Conservation (phyloP, 2,888 invertebrate species). For the Quadroppia sp. region DNA sequence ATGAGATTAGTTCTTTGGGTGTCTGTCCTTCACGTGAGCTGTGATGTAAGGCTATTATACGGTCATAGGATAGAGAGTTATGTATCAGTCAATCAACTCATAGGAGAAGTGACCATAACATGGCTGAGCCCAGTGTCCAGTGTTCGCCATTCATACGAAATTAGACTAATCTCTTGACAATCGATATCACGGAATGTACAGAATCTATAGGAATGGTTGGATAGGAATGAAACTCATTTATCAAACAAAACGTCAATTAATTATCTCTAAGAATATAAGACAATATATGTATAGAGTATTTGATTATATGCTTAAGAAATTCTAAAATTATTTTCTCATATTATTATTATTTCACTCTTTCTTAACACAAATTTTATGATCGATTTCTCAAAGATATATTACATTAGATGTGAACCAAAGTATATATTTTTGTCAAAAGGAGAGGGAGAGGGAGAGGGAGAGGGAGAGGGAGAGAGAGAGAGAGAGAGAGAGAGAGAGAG, state of each 20-base stretch:
- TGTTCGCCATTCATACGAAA: not conserved
- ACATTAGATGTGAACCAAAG: not conserved
- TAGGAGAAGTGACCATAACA: not conserved
- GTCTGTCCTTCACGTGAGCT: slow-evolving; percentile 1
- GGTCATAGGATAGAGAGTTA: not conserved
- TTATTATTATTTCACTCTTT: not conserved
- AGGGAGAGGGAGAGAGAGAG: not conserved
- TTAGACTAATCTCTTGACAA: not conserved
- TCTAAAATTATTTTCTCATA: not conserved
- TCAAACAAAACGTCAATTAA: not conserved
- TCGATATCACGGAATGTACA: not conserved
- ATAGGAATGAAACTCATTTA: not conserved
- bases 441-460: no score
- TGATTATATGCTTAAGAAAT: not conserved
- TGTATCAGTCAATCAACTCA: slow-evolving; percentile 2
- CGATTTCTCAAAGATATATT: not conserved
- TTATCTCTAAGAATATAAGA: not conserved
- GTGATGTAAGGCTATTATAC: not conserved
- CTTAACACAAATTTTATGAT: not conserved
- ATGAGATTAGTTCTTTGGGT: not conserved
- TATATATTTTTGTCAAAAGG: not conserved
- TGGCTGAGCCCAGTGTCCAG: not conserved
- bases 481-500: not conserved
- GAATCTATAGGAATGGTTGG: not conserved
- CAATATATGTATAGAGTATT: not conserved